Percentiles rank a stretch among this genome's conserved stretches.
Evolutionary conservation across 2,797 vertebrate genomes (phyloP).

Genomic region (Sardinella longiceps): DNA sequence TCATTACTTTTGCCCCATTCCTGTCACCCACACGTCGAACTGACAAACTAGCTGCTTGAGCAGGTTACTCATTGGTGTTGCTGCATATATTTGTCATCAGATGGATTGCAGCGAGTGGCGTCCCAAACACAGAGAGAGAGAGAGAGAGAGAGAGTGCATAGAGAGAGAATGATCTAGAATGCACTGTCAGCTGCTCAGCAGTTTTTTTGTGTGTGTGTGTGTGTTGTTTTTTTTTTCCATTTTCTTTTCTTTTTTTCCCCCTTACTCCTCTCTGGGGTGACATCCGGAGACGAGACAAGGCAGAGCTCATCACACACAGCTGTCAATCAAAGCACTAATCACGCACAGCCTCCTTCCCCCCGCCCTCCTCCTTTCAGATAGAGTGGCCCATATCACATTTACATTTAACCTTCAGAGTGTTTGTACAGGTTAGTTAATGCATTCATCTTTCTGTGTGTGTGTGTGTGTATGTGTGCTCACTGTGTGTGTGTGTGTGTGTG

Average conservation of each 20-base stretch:
- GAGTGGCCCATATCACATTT: conserved; percentile 16
- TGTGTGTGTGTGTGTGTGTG: neutral
- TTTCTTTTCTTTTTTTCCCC: neutral
- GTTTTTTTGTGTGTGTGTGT: no score
- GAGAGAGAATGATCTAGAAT: conserved; percentile 24
- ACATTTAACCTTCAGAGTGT: neutral
- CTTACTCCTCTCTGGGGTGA: conserved; percentile 8
- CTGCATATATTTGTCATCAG: conserved; percentile 23
- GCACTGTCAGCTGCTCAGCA: conserved; percentile 46
- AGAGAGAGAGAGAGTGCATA: neutral
- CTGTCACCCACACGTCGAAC: neutral
- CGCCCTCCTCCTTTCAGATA: neutral
- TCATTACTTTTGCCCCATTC: conserved; percentile 5
- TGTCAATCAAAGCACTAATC: conserved; percentile 57
- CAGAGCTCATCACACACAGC: conserved; percentile 47
- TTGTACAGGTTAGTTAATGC: conserved; percentile 23
- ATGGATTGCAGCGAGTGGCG: conserved; percentile 7
- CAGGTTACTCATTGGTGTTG: conserved; percentile 13
- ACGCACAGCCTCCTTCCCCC: neutral
- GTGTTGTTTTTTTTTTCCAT: conserved; percentile 23
- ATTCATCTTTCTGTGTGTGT: conserved; percentile 10
- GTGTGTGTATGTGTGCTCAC: neutral
- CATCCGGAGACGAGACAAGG: conserved; percentile 40
- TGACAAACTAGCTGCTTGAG: conserved; percentile 24
- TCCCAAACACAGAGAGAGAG: neutral